Conservation (phyloP, 1,140 invertebrate species). For the Drosophila navojoa region DNA sequence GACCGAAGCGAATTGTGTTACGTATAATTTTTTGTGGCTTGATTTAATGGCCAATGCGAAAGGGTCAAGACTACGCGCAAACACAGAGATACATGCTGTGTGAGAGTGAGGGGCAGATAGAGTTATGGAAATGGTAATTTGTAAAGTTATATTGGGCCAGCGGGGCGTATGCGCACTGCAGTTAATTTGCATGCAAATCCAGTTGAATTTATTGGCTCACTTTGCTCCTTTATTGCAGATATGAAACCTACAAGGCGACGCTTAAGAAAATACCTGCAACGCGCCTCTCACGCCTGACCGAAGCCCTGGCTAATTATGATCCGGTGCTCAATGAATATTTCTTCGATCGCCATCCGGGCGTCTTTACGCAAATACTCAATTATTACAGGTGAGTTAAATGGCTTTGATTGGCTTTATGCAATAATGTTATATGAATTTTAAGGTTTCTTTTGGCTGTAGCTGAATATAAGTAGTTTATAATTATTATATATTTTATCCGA, state of each 20-base stretch:
- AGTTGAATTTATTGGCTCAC: constrained; percentile 37
- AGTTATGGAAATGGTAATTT: constrained; percentile 66
- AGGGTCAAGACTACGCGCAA: constrained; percentile 33
- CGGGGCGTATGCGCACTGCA: constrained; percentile 50
- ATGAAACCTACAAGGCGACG: constrained; percentile 97
- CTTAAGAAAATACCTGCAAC: constrained; percentile 98
- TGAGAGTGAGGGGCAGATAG: not conserved
- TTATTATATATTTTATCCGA: no score
- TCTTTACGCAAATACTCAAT: constrained; percentile 97
- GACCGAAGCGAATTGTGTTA: constrained; percentile 23
- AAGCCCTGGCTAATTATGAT: constrained; percentile 97
- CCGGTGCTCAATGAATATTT: constrained; percentile 99
- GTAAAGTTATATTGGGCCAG: constrained; percentile 60
- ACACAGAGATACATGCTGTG: not conserved
- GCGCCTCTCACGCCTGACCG: constrained; percentile 93
- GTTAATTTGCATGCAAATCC: constrained; percentile 59
- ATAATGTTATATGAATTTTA: no score
- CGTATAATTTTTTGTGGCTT: constrained; percentile 40
- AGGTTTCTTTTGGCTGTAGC: no score
- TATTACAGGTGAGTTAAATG: constrained; percentile 89
- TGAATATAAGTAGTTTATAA: no score
- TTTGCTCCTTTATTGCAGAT: constrained; percentile 85
- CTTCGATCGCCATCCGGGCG: constrained; percentile 98
- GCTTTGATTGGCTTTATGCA: not conserved
- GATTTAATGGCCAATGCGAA: constrained; percentile 48